A percentile compares a stretch with the other conserved stretches of the same genome.
phyloP scores from a whole-genome alignment of 2,797 vertebrate genomes.

The Dromococcyx pavoninus region DNA sequence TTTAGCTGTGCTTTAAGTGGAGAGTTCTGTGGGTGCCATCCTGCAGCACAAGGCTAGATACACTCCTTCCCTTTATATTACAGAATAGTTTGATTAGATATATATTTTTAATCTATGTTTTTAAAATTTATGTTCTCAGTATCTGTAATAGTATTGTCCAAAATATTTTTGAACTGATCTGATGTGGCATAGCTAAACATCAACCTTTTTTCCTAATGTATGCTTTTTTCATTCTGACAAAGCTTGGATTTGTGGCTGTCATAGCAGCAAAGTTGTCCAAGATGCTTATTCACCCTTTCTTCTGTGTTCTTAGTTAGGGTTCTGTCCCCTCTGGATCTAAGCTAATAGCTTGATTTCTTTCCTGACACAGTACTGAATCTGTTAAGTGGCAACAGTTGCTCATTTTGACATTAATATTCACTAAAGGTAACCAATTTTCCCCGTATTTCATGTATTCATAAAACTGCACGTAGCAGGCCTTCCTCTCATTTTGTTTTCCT shows the following conservation, averaged over 20 bases:
- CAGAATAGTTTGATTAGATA: neutral
- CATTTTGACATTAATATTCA: neutral
- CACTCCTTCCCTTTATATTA: neutral
- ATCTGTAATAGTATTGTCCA: neutral
- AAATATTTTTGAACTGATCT: neutral
- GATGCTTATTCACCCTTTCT: neutral
- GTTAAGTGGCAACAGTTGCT: neutral
- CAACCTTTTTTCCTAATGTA: neutral
- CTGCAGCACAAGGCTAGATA: neutral
- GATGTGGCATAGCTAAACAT: neutral
- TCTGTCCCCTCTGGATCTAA: neutral
- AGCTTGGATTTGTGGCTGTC: neutral
- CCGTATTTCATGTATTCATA: neutral
- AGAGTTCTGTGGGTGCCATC: neutral
- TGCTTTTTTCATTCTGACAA: neutral
- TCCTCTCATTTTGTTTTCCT: neutral
- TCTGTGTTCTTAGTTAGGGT: neutral
- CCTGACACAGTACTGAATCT: neutral
- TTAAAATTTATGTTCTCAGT: neutral
- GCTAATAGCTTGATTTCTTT: neutral
- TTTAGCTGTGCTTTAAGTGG: neutral
- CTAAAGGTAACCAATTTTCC: neutral
- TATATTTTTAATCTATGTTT: neutral
- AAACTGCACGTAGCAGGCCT: neutral
- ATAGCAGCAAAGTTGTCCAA: neutral